Conservation (phyloP, 2,113 vertebrate species). For the Echinops telfairi region DNA sequence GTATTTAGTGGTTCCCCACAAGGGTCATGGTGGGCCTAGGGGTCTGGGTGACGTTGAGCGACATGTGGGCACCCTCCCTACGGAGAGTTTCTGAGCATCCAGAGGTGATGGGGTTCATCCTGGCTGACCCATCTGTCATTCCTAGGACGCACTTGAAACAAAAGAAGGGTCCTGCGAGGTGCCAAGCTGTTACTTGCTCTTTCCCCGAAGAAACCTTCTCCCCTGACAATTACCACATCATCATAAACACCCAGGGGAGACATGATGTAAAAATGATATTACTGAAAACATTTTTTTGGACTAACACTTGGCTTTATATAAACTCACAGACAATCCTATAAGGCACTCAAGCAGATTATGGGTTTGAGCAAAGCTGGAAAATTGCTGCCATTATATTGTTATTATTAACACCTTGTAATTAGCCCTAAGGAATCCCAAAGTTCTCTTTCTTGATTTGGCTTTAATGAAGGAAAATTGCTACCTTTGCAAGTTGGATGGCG, state of each 20-base stretch:
- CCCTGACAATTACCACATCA: constrained; percentile 85
- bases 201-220: constrained; percentile 75
- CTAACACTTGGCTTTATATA: constrained; percentile 90
- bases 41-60: background rate
- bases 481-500: constrained; percentile 97
- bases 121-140: constrained; percentile 30
- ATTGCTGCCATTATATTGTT: constrained; percentile 99
- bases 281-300: constrained; percentile 88
- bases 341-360: constrained; percentile 94
- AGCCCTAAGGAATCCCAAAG: constrained; percentile 96
- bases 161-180: constrained; percentile 75
- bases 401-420: constrained; percentile 99
- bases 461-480: constrained; percentile 99
- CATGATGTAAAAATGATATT: constrained; percentile 91
- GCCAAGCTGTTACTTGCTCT: constrained; percentile 85
- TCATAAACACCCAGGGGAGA: constrained; percentile 88
- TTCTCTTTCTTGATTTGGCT: constrained; percentile 97
- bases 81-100: constrained; percentile 50
- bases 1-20: background rate
- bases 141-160: constrained; percentile 72
- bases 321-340: constrained; percentile 92
- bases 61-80: background rate
- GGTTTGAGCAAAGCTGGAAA: constrained; percentile 95
- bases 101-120: constrained; percentile 64
- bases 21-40: background rate